phyloP scores from a whole-genome alignment of 1,140 invertebrate species.

The Drosophila sechellia region DNA sequence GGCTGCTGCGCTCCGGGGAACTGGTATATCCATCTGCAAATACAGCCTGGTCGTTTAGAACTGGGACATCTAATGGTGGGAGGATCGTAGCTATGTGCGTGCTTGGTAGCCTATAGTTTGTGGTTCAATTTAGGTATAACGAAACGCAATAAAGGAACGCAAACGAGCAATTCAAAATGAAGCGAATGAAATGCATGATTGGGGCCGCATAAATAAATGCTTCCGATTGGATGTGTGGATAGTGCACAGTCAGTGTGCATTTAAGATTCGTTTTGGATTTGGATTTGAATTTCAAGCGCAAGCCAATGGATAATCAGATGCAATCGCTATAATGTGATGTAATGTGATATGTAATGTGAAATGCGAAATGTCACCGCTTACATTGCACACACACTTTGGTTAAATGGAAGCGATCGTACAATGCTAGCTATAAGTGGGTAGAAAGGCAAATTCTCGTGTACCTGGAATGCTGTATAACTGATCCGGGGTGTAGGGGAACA shows the following conservation, averaged over 20 bases:
- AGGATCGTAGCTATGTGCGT: neutral
- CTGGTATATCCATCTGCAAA: slow-evolving; percentile 92
- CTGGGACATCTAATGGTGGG: neutral
- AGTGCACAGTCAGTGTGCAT: neutral
- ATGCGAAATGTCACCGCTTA: slow-evolving; percentile 6
- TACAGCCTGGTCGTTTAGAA: neutral
- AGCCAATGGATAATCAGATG: slow-evolving; percentile 15
- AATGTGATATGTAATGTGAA: neutral
- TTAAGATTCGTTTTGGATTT: slow-evolving; percentile 2
- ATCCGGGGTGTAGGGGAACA: slow-evolving; percentile 86
- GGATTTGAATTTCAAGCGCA: slow-evolving; percentile 9
- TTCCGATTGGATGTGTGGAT: slow-evolving; percentile 7
- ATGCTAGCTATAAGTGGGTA: slow-evolving; percentile 16
- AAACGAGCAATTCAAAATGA: slow-evolving; percentile 1
- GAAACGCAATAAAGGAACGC: slow-evolving; percentile 22
- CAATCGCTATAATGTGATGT: no score
- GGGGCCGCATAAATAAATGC: slow-evolving; percentile 9
- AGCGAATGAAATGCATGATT: slow-evolving; percentile 22
- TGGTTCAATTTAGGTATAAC: neutral
- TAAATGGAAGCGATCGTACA: slow-evolving; percentile 5
- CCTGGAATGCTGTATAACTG: slow-evolving; percentile 87
- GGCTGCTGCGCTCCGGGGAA: slow-evolving; percentile 91
- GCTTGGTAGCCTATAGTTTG: neutral
- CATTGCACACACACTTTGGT: slow-evolving; percentile 1
- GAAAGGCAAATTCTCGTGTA: slow-evolving; percentile 78